A percentile compares a stretch with the other conserved stretches of the same genome.
Evolutionary conservation across 2,888 invertebrate genomes (phyloP).

Genomic region (Parascotia fuliginaria): DNA sequence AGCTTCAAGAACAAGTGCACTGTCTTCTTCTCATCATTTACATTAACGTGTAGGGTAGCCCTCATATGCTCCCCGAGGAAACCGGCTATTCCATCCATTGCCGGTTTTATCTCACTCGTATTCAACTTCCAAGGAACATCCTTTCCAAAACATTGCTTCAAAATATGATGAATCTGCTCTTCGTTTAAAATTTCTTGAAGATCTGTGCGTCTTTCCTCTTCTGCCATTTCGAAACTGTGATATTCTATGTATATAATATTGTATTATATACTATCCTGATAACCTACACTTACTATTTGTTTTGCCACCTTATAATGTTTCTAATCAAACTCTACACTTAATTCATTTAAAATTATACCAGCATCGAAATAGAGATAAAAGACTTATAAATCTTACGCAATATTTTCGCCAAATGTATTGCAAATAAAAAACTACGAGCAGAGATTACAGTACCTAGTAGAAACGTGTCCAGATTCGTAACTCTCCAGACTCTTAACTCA

Average conservation of each 20-base stretch:
- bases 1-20: slow-evolving; percentile 67
- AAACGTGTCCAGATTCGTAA: too few relatives aligned
- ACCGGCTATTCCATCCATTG: slow-evolving; percentile 62
- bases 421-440: too few relatives aligned
- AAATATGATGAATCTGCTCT: slow-evolving; percentile 51
- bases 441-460: too few relatives aligned
- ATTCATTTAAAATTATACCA: slow-evolving; percentile 6
- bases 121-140: slow-evolving; percentile 37
- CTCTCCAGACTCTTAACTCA: too few relatives aligned
- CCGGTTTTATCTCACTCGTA: slow-evolving; percentile 49
- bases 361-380: too few relatives aligned
- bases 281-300: slow-evolving; percentile 10
- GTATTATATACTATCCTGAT: slow-evolving; percentile 20
- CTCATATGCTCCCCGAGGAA: slow-evolving; percentile 71
- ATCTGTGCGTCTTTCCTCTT: slow-evolving; percentile 19
- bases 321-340: background rate
- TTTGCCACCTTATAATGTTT: background rate
- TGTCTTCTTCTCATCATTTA: slow-evolving; percentile 30
- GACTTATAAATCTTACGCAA: too few relatives aligned
- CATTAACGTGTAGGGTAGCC: slow-evolving; percentile 48
- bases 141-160: slow-evolving; percentile 39
- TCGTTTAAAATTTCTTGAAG: slow-evolving; percentile 52
- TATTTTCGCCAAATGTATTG: too few relatives aligned
- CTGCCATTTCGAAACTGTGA: slow-evolving; percentile 42
- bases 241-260: background rate